Evolutionary conservation across 1,140 invertebrate genomes (phyloP).

Genomic region (Tetranychus urticae): DNA sequence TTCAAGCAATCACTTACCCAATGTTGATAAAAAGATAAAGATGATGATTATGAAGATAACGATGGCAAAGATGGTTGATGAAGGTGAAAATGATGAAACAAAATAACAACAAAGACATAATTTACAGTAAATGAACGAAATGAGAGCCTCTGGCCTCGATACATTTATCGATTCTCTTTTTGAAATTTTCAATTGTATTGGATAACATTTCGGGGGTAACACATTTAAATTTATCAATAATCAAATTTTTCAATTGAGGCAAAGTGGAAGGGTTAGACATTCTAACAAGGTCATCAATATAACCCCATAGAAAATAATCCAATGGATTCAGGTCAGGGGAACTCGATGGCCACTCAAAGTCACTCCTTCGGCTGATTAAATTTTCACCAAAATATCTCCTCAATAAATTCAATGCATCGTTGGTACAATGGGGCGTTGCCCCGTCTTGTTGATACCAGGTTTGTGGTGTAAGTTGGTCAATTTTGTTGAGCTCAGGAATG

Average conservation of each 20-base stretch:
- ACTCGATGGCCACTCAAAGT: not conserved
- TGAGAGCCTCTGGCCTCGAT: too few species aligned
- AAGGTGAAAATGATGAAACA: too few species aligned
- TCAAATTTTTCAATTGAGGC: not conserved
- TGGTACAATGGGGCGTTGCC: not conserved
- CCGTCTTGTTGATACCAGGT: not conserved
- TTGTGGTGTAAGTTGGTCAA: not conserved
- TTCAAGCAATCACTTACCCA: too few species aligned
- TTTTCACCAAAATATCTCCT: not conserved
- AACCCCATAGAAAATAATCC: not conserved
- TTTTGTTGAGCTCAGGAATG: not conserved
- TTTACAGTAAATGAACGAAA: too few species aligned
- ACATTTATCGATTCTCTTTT: too few species aligned
- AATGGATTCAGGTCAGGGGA: not conserved
- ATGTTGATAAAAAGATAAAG: too few species aligned
- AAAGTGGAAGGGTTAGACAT: not conserved
- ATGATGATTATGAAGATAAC: too few species aligned
- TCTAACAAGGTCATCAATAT: not conserved
- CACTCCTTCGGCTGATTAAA: not conserved
- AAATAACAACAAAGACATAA: too few species aligned
- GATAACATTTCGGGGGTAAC: too few species aligned
- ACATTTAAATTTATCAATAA: not conserved
- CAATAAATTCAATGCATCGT: not conserved
- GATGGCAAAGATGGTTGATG: too few species aligned
- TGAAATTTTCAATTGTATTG: too few species aligned